Base-by-base conservation (phyloP, 2,113 vertebrate species). In the Clarias gariepinus region DNA sequence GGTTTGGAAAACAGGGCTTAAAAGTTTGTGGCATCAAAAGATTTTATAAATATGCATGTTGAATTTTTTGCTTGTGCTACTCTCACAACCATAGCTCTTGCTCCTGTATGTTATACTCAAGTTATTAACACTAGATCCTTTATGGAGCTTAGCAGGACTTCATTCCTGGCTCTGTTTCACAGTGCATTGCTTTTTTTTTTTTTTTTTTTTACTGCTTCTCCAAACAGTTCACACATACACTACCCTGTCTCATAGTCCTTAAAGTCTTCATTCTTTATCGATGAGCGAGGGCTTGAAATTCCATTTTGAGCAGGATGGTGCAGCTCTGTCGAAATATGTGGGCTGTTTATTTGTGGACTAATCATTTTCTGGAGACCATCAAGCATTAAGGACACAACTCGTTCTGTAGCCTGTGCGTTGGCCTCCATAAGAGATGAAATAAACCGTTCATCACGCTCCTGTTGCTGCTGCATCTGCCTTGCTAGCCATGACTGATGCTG, bases 181-280 rank as follows among this genome's bases (percentile, higher is more conserved):
- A 74, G 18, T 30, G 11, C 73, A 25, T 33, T 61, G n/a, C 66
- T 19, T 71, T 21, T 57, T 41, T 6, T 41, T 41, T 41, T n/a
- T 19, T 71, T 21, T 57, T 41, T 47, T 30, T 85, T 61, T 78
- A n/a, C 80, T 58, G 81, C 52, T 64, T 41, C 3, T 41, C 25
- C 60, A 53, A 73, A 77, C 47, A 88, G 36, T 18, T 79, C 23
- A 81, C 41, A 69, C 47, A 52, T 3, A 21, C 81, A 30, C 41
- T 79, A 61, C 36, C 58, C 57, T 64, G 81, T 82, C 28, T 82
- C 83, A 76, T 74, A 83, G 68, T 69, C 71, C 52, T 83, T 53
- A 85, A 79, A 58, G n/a, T 78, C n/a, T 57, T 78, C 76, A 78
- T 57, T 78, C 76, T 78, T 78, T 78, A 78, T 78, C 15, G 2